phyloP scores from a whole-genome alignment of 2,113 vertebrate genomes.

The Eretmochelys imbricata region DNA sequence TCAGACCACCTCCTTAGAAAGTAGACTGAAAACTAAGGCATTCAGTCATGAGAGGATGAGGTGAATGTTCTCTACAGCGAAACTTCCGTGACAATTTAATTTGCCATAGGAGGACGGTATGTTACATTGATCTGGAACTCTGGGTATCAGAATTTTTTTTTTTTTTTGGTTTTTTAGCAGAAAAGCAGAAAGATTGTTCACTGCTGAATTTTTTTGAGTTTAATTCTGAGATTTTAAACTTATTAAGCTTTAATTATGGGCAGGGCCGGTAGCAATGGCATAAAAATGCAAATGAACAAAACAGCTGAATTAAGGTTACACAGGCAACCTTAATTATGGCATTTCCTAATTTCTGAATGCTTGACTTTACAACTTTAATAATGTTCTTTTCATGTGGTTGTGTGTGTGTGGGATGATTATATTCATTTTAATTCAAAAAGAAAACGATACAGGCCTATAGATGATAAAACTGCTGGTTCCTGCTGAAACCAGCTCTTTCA shows the following conservation, averaged over 20 bases:
- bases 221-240: not conserved
- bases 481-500: not conserved
- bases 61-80: not conserved
- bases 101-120: not conserved
- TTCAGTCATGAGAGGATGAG: not conserved
- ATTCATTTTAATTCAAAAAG: not conserved
- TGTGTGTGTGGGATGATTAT: rapidly evolving
- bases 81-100: not conserved
- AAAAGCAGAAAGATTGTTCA: rapidly evolving
- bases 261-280: not conserved
- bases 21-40: not conserved
- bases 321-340: not conserved
- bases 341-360: not conserved
- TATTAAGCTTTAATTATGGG: not conserved
- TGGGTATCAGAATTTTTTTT: not conserved
- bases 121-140: not conserved
- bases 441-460: not conserved
- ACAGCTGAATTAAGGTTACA: not conserved
- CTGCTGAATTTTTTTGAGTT: not conserved
- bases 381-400: not conserved
- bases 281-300: not conserved
- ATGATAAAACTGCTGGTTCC: not conserved
- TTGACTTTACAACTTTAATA: not conserved
- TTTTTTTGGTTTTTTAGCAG: not conserved
- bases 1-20: not conserved